Conservation (phyloP, 2,113 vertebrate genomes). For the Mustelus asterias region DNA sequence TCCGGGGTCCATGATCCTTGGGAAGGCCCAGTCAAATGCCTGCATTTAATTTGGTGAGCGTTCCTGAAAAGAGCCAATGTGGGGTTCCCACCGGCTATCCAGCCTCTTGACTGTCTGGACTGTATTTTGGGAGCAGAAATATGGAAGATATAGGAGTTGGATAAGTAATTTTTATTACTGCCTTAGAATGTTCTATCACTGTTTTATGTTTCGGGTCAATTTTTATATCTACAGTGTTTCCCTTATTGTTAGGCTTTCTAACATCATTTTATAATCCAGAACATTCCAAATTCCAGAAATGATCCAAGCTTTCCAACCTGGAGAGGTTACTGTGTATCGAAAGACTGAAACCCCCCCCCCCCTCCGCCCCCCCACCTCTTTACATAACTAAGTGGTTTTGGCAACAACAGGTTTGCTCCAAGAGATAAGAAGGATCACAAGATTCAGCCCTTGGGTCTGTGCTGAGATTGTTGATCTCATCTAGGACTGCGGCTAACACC, state of each 20-base stretch:
- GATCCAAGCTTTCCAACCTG: neutral
- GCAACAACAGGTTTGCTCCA: neutral
- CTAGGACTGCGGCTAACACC: neutral
- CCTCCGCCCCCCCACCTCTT: accelerated
- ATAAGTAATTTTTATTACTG: no score
- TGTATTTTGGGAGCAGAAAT: neutral
- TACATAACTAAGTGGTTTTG: neutral
- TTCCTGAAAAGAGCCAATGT: neutral
- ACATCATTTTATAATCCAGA: neutral
- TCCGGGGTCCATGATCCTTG: neutral
- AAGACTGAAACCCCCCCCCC: neutral
- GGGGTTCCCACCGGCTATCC: neutral
- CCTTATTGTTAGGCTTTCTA: neutral
- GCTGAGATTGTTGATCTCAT: neutral
- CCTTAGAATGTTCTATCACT: no score
- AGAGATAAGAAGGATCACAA: neutral
- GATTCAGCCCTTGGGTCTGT: neutral
- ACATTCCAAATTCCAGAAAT: neutral
- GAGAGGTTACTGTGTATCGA: neutral
- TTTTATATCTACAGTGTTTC: neutral
- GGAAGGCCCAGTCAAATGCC: no score
- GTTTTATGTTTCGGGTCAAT: neutral
- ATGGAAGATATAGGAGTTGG: no score
- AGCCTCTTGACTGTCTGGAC: neutral
- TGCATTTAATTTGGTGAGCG: neutral